Conservation (phyloP, 2,888 invertebrate genomes). For the Trichogramma dendrolimi region DNA sequence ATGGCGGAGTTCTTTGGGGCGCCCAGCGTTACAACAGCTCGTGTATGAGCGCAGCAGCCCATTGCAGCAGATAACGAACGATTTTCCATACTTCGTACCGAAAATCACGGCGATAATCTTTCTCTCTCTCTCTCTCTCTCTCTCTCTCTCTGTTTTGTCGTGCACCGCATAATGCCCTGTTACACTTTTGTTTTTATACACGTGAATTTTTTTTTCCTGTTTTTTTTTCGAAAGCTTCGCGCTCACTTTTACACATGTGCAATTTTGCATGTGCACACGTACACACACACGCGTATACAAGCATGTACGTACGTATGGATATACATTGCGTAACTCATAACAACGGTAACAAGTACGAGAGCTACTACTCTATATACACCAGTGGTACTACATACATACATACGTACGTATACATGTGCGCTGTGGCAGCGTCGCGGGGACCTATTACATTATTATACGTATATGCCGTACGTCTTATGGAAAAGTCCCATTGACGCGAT, state of each 20-base stretch:
- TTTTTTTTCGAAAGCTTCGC: background rate
- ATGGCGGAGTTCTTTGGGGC: too few species aligned
- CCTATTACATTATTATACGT: conserved; percentile 22
- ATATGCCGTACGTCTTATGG: conserved; percentile 17
- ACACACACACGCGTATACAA: background rate
- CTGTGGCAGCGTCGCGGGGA: background rate
- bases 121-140: background rate
- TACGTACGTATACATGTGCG: background rate
- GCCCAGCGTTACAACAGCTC: background rate
- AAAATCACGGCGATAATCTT: conserved; percentile 25
- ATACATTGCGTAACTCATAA: conserved; percentile 5
- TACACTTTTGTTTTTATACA: conserved; percentile 21
- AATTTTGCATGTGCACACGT: conserved; percentile 1
- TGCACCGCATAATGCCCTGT: background rate
- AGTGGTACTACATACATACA: too few species aligned
- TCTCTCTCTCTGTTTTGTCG: background rate
- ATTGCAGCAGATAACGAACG: conserved; percentile 16
- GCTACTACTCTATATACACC: conserved; percentile 15
- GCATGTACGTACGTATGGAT: background rate
- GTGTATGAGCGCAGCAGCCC: background rate
- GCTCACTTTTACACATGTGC: conserved; percentile 4
- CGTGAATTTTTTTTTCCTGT: conserved; percentile 14
- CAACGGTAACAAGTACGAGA: background rate
- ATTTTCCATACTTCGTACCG: conserved; percentile 24
- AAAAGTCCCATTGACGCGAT: conserved; percentile 31